Evolutionary conservation across 2,797 vertebrate species (phyloP), one percentile per base, ranked within the genome.

Genomic region (Cephalopachus bancanus): DNA sequence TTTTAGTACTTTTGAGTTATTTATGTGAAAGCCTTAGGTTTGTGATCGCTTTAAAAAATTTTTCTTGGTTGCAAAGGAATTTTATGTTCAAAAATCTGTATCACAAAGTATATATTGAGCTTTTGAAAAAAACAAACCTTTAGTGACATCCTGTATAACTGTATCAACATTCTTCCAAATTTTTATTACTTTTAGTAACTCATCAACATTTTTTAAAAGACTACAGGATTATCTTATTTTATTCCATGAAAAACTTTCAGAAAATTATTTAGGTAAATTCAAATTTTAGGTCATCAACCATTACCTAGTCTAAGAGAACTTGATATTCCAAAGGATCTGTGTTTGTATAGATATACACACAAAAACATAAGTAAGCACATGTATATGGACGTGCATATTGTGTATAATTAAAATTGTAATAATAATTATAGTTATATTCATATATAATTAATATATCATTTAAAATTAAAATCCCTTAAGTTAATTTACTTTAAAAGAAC

Each of bases 41-140:
- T 90, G 30, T 94, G 65, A 80, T 88, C 93, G 88, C 94, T 91
- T 97, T 64, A 96, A 96, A 88, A 96, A 88, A 7, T 95, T 92
- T 74, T 74, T 53, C 89, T 95, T 91, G 55, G 78, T 76, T 94
- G 57, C 89, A 93, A 91, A 95, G 83, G 80, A 81, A 91, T 91
- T 94, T 89, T 62, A 94, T 62, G 9, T 94, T 97, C 96, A 19
- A 93, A 97, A 93, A 81, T 15, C 62, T 93, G n/a, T 84, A 59
- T 96, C 57, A 88, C 74, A 91, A 76, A 97, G 64, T 92, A 96
- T 93, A 74, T 94, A 37, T 60, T 72, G 91, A 87, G 67, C 84
- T 78, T 95, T 93, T 94, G 76, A 91, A 87, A 93, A 87, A 80
- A 24, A 28, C 51, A 67, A 51, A 16, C 19, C 62, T 93, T 90